Evolutionary conservation across 2,888 invertebrate genomes (phyloP), one percentile per base, ranked within the genome.

Genomic region (Ectemnius cavifrons): DNA sequence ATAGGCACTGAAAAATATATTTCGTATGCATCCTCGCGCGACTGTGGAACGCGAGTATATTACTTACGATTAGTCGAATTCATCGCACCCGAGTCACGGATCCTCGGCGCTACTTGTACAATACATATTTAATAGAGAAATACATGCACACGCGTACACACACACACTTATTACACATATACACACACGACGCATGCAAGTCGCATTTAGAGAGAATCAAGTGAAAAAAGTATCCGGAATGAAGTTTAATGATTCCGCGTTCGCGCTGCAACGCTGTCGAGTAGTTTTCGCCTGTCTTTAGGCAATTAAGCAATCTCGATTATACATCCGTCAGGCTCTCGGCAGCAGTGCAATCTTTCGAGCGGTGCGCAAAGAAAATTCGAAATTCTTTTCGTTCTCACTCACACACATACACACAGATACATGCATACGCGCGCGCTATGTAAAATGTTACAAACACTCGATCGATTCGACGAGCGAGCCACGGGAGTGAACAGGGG

Each of bases 401-500:
- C 23, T 2, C 28, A 37, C 37, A 8, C 37, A 37, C 37, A 8
- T 1, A 37, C 37, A 37, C 5, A 8, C 8, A 37, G 3, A 37
- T 4, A 37, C 16, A 52, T 77, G 69, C 73, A 57, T 74, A 68
- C 72, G 57, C 67, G 67, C 65, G 59, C 67, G 71, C 73, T 71
- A 69, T 75, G 46, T 71, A 72, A 75, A 79, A 58, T 57, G 67
- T 37, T 37, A 37, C 8, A 70, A 49, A 49, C 49, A 71, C 76
- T 82, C 83, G 82, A 82, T 83, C 83, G 82, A 82, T 82, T 82
- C 82, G 83, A 82, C 83, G 46, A 67, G 81, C 82, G 82, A 78
- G 81, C 75, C 81, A 74, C 37, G 37, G 37, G 11, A 8, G 11
- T 37, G 0, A 71, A 72, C 72, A 58, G 73, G 37, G 73, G 74